These are phyloP conservation scores for Pollenia labialis DNA, from an alignment of 2,888 invertebrate species.

Conservation along the genomic window DNA sequence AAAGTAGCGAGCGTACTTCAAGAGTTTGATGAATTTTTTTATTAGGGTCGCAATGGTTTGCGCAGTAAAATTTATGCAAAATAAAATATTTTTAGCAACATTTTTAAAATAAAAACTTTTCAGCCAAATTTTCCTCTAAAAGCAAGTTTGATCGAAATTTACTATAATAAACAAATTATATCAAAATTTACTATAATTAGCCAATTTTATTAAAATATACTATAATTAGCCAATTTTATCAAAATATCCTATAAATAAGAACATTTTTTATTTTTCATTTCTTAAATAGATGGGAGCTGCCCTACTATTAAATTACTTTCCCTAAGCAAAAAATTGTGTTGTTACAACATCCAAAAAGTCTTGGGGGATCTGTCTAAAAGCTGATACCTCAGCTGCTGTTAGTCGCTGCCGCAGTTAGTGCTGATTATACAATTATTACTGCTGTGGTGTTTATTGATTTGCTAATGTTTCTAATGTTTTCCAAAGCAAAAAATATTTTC, in stretches of 20 bases:
- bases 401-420: neutral
- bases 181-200: too few relatives aligned
- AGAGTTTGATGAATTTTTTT: neutral
- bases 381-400: slow-evolving; percentile 33
- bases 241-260: too few relatives aligned
- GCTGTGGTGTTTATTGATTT: slow-evolving; percentile 43
- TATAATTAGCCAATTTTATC: too few relatives aligned
- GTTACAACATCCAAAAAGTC: slow-evolving; percentile 28
- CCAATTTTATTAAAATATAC: too few relatives aligned
- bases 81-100: too few relatives aligned
- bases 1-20: neutral
- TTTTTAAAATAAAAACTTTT: too few relatives aligned
- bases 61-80: too few relatives aligned
- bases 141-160: neutral
- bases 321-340: slow-evolving; percentile 18
- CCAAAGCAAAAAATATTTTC: neutral
- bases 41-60: neutral
- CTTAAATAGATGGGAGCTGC: neutral
- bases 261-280: too few relatives aligned
- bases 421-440: slow-evolving; percentile 31
- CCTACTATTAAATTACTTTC: slow-evolving; percentile 18
- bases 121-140: neutral
- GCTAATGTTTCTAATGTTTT: slow-evolving; percentile 1
- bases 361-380: slow-evolving; percentile 31
- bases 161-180: too few relatives aligned